Conservation (phyloP, 1,140 invertebrate species). For the Hirudo medicinalis region DNA sequence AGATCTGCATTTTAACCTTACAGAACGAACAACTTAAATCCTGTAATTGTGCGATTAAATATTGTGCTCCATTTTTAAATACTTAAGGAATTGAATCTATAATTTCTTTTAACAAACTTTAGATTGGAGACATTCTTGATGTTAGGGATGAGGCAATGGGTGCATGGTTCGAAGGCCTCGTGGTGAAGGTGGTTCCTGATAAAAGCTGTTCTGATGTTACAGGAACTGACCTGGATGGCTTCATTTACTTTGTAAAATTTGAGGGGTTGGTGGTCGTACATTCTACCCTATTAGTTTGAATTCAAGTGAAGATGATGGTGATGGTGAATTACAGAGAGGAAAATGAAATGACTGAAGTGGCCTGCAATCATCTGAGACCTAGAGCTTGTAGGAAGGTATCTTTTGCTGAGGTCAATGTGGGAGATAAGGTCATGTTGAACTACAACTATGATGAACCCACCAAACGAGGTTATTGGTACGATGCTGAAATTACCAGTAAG, state of each 20-base stretch:
- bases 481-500: slow-evolving; percentile 45
- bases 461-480: slow-evolving; percentile 62
- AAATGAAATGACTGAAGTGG: slow-evolving; percentile 30
- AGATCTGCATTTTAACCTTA: too few species aligned
- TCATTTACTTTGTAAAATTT: slow-evolving; percentile 16
- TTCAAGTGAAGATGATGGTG: slow-evolving; percentile 24
- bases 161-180: slow-evolving; percentile 44
- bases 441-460: slow-evolving; percentile 59
- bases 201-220: slow-evolving; percentile 17
- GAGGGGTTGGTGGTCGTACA: background rate
- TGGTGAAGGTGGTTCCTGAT: slow-evolving; percentile 33
- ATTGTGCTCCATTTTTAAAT: background rate
- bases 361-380: slow-evolving; percentile 51
- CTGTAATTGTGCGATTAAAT: too few species aligned
- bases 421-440: slow-evolving; percentile 58
- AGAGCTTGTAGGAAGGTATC: slow-evolving; percentile 48
- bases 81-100: background rate
- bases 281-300: background rate
- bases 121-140: slow-evolving; percentile 59
- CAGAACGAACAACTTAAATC: too few species aligned
- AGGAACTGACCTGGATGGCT: background rate
- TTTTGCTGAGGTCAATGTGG: slow-evolving; percentile 48
- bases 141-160: slow-evolving; percentile 45
- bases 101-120: background rate
- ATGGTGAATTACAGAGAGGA: slow-evolving; percentile 33